Conservation (phyloP, 2,888 invertebrate species). For the Diarsia mendica region DNA sequence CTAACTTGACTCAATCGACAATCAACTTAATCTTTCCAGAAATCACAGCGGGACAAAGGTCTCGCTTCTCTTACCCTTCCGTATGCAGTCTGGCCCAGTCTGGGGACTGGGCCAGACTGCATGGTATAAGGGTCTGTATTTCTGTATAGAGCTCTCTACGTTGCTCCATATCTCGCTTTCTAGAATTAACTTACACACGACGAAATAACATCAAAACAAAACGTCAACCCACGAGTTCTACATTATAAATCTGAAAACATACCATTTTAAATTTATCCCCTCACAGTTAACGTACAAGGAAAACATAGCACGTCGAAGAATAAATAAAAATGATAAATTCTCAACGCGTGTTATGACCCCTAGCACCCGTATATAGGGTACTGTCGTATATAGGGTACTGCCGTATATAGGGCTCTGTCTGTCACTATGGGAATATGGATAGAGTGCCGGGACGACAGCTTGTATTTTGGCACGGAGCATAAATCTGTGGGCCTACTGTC, state of each 20-base stretch:
- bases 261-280: slow-evolving; percentile 51
- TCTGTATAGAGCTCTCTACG: neutral
- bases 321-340: slow-evolving; percentile 65
- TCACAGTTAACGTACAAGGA: slow-evolving; percentile 45
- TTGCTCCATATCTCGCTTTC: neutral
- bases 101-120: too few relatives aligned
- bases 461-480: slow-evolving; percentile 9
- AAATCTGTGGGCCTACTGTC: slow-evolving; percentile 6
- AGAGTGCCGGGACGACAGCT: slow-evolving; percentile 35
- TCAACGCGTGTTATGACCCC: slow-evolving; percentile 61
- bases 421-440: slow-evolving; percentile 53
- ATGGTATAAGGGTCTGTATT: too few relatives aligned
- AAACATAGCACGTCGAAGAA: slow-evolving; percentile 62
- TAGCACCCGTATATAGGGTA: slow-evolving; percentile 35
- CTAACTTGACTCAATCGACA: neutral
- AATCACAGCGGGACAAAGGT: neutral
- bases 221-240: neutral
- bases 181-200: neutral
- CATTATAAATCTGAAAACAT: neutral
- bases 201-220: neutral
- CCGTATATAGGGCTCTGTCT: slow-evolving; percentile 39
- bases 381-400: slow-evolving; percentile 28
- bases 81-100: too few relatives aligned
- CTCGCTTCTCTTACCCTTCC: too few relatives aligned
- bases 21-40: neutral